A percentile compares a stretch with the other conserved stretches of the same genome.
These are phyloP conservation scores for Cynopterus brachyotis DNA, from an alignment of 2,113 vertebrate species.

Conservation along the genomic window DNA sequence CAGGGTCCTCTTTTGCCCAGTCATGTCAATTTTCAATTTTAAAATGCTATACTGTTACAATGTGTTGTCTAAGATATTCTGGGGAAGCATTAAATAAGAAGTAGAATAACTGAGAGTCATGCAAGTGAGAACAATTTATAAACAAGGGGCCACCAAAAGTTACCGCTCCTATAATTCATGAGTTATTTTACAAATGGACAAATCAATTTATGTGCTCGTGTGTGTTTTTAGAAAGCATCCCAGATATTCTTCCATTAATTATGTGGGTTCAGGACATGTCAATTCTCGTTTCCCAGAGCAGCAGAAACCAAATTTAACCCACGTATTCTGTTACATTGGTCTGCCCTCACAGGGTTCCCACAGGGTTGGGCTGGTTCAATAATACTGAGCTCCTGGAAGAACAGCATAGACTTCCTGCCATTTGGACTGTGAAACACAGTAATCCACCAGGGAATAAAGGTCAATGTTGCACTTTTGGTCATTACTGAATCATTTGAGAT, in stretches of 20 bases:
- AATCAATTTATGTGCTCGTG: constrained; percentile 53
- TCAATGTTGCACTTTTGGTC: constrained; percentile 86
- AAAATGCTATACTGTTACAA: not conserved
- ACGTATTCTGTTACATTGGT: constrained; percentile 62
- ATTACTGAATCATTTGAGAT: constrained; percentile 88
- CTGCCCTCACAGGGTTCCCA: constrained; percentile 68
- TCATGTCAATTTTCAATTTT: constrained; percentile 8
- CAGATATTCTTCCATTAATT: constrained; percentile 70
- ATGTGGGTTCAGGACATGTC: constrained; percentile 69
- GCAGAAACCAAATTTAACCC: constrained; percentile 69
- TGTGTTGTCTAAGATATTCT: not conserved
- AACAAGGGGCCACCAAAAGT: not conserved
- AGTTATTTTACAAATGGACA: constrained; percentile 63
- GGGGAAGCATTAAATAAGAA: not conserved
- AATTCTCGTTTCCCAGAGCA: constrained; percentile 76
- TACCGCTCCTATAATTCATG: not conserved
- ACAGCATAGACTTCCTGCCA: constrained; percentile 84
- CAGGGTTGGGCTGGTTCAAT: constrained; percentile 71
- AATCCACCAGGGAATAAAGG: constrained; percentile 85
- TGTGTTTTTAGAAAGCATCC: constrained; percentile 68
- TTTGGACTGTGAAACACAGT: constrained; percentile 85
- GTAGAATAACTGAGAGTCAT: not conserved
- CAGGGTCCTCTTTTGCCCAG: not conserved
- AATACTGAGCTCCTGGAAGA: constrained; percentile 75
- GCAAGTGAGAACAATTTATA: constrained; percentile 9